Evolutionary conservation across 2,888 invertebrate species (phyloP), one percentile per base, ranked within the genome.

Genomic region (Cyaniris semiargus): DNA sequence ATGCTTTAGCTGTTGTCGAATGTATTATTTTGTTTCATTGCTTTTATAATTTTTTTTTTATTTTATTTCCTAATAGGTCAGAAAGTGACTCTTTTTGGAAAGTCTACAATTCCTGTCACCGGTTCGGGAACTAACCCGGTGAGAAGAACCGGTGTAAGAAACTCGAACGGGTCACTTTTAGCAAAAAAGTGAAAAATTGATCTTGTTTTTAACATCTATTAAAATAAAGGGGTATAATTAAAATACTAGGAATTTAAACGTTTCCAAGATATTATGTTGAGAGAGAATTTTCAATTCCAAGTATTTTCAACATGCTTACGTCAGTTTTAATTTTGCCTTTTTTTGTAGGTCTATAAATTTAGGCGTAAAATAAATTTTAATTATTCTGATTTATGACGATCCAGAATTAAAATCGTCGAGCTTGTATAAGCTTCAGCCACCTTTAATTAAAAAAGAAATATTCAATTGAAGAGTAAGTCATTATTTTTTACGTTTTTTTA

Each of bases 381-480:
- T 66, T 7, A 66, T 66, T 27, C 66, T 66, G 66, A 66, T 66
- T 66, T 66, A 66, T 66, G 66, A 66, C 71, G 71, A 71, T 38
- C 27, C 53, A 53, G 53, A 27, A 74, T 74, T 74, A 23, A 27
- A 23, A 74, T 31, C 27, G 74, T 74, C 27, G 18, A 74, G 23
- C 18, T 53, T 53, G 23, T 53, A 74, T 44, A 44, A 72, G n/a
- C 74, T 48, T 48, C 18, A 13, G 74, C 48, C 74, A 74, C 48
- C 74, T 53, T 74, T 74, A 74, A 74, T 74, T 74, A 18, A 74
- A 53, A 74, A 74, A 53, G 48, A 13, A 72, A 72, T 44, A 23
- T 72, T 72, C 13, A 44, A 71, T 23, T 44, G 21, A 21, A 38
- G 44, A 71, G 71, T 21, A 21, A 71, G n/a, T 44, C n/a, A 44